Evolutionary conservation across 2,113 vertebrate genomes (phyloP), one percentile per base, ranked within the genome.

Genomic region (Oreochromis tanganicae): DNA sequence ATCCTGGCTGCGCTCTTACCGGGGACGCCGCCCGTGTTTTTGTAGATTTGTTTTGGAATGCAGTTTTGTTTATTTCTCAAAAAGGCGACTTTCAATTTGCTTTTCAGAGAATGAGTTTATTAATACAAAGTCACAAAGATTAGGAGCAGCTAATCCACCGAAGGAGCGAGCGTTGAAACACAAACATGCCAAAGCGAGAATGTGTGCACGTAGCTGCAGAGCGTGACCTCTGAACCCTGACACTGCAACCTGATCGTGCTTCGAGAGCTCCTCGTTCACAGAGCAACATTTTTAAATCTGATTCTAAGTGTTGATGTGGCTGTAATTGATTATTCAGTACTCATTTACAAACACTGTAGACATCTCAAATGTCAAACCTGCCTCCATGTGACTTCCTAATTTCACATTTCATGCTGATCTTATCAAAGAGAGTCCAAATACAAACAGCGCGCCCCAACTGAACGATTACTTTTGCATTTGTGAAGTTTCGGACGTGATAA

Each of bases 131-230:
- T 4, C 0, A 6, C 13, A 73, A 46, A 0, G 0, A 27, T 21
- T 43, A 71, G 10, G n/a, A 14, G 66, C 66, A 71, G 38, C 5
- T 24, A 71, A 71, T 71, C 36, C 12, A 43, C n/a, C 4, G 1
- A 38, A 3, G 32, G 6, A 4, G 10, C 34, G 10, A 13, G 34
- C 17, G 1, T 0, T n/a, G 32, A 38, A 36, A 66, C 61, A 7
- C 1, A 0, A 32, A 34, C 57, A 1, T 61, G 57, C 63, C 36
- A n/a, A 41, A 0, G 34, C 11, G 7, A 2, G 7, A 13, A 5
- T 63, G 13, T 6, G 38, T 16, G 13, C 66, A 9, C 2, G 8
- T 27, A 24, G 13, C 12, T 27, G 38, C 66, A 46, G 36, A 43
- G 38, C 8, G 21, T 73, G 68, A 73, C 68, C 68, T 73, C 21